Percentiles rank a stretch among this genome's conserved stretches.
Evolutionary conservation across 1,140 invertebrate species (phyloP).

Genomic region (Atta texana): DNA sequence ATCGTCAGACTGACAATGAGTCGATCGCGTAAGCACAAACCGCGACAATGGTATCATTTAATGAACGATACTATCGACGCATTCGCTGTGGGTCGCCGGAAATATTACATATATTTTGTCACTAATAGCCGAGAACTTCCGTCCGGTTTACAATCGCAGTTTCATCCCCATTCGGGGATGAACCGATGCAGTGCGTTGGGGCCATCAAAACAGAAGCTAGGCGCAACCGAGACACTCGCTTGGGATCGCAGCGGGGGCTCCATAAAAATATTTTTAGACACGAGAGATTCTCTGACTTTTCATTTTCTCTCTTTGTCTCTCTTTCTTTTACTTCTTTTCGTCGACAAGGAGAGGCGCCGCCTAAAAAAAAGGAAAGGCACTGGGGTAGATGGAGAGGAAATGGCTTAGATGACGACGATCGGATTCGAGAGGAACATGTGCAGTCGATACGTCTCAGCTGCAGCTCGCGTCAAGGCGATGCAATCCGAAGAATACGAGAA

Average conservation of each 20-base stretch:
- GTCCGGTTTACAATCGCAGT: constrained; percentile 61
- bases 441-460: constrained; percentile 82
- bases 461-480: constrained; percentile 38
- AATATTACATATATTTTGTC: constrained; percentile 68
- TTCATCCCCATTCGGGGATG: constrained; percentile 51
- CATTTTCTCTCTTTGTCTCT: constrained; percentile 16
- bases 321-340: constrained; percentile 34
- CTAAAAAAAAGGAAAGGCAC: constrained; percentile 51
- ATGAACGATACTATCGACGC: neutral
- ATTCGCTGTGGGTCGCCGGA: constrained; percentile 52
- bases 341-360: constrained; percentile 56
- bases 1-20: neutral
- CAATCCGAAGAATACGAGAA: constrained; percentile 70
- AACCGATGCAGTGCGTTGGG: constrained; percentile 33
- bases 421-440: constrained; percentile 80
- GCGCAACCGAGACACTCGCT: constrained; percentile 44
- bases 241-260: constrained; percentile 83
- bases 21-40: constrained; percentile 3
- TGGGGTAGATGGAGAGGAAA: constrained; percentile 76
- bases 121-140: constrained; percentile 64
- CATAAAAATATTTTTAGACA: constrained; percentile 86
- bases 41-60: constrained; percentile 6
- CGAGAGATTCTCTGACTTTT: constrained; percentile 50
- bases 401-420: constrained; percentile 77
- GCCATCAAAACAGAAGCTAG: constrained; percentile 65